Evolutionary conservation across 2,113 vertebrate genomes (phyloP).

Genomic region (Oostethus manadensis): DNA sequence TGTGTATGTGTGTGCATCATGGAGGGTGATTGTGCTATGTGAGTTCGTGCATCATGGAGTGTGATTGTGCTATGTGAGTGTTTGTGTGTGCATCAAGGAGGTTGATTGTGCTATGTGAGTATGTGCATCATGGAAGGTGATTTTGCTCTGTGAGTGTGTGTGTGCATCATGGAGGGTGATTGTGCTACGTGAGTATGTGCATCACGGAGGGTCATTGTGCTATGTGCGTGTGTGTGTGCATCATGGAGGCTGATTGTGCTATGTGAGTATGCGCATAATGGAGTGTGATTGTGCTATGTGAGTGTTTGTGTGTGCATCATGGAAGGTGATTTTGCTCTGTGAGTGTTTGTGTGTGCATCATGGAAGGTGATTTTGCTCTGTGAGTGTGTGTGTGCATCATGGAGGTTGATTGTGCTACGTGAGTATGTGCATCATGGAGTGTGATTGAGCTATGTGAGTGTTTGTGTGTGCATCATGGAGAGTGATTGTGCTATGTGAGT

Average conservation of each 20-base stretch:
- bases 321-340: neutral
- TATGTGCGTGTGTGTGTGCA: no score
- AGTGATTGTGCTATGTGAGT: no score
- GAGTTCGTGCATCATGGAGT: neutral
- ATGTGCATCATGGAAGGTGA: no score
- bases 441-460: neutral
- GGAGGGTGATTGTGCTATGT: no score
- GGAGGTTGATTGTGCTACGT: no score
- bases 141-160: no score
- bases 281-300: neutral
- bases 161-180: no score
- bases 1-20: neutral
- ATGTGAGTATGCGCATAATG: neutral
- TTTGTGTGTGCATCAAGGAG: neutral
- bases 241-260: no score
- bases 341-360: neutral
- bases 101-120: neutral
- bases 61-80: neutral
- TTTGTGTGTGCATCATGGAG: neutral
- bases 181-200: no score
- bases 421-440: neutral
- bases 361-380: neutral
- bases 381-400: neutral
- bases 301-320: neutral
- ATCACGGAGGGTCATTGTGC: no score